A percentile compares a stretch with the other conserved stretches of the same genome.
phyloP scores from a whole-genome alignment of 64 coral and sea anemone species.

The Stylophora pistillata region DNA sequence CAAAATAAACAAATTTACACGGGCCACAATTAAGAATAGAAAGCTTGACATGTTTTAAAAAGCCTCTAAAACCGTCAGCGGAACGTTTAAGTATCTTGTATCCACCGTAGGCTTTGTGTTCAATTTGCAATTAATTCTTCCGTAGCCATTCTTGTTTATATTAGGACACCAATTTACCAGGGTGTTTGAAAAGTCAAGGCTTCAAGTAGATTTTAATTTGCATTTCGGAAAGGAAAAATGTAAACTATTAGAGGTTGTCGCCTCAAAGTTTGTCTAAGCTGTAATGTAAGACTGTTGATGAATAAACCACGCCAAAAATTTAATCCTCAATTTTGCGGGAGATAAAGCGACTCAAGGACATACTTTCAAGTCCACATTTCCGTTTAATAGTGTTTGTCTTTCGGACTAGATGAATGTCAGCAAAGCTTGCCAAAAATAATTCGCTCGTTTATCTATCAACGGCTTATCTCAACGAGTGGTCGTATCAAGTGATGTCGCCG shows the following conservation, averaged over 20 bases:
- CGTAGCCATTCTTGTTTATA: conserved; percentile 81
- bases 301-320: conserved; percentile 82
- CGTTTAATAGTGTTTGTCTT: conserved; percentile 61
- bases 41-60: conserved; percentile 80
- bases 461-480: conserved; percentile 51
- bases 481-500: conserved; percentile 70
- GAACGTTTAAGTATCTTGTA: conserved; percentile 25
- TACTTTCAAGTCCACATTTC: conserved; percentile 60
- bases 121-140: conserved; percentile 86
- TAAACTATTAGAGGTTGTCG: conserved; percentile 96
- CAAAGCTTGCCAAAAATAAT: conserved; percentile 66
- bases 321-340: conserved; percentile 81
- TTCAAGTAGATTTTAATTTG: conserved; percentile 84
- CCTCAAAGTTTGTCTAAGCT: conserved; percentile 78
- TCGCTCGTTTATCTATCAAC: conserved; percentile 80
- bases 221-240: conserved; percentile 98
- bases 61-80: conserved; percentile 47
- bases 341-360: conserved; percentile 65
- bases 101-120: conserved; percentile 61
- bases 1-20: conserved; percentile 80
- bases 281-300: conserved; percentile 95
- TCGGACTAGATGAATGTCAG: conserved; percentile 65
- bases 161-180: conserved; percentile 60
- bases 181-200: conserved; percentile 78
- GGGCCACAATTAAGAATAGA: conserved; percentile 70